Evolutionary conservation across 2,888 invertebrate genomes (phyloP).

Genomic region (Pseudeuparius sepicola): DNA sequence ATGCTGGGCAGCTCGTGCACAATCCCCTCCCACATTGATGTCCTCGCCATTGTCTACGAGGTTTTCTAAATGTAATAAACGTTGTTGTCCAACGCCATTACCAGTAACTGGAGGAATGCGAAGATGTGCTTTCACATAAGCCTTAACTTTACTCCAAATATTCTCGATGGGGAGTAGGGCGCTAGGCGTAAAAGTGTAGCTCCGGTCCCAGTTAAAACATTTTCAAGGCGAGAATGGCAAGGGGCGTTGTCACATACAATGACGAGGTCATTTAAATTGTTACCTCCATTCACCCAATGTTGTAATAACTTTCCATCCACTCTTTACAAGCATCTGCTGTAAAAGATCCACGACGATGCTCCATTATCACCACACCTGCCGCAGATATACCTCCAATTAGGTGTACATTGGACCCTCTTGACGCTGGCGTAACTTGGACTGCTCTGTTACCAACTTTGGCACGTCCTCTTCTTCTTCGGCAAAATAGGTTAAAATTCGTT

Average conservation of each 20-base stretch:
- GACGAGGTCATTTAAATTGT: constrained; percentile 17
- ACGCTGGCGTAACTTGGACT: constrained; percentile 17
- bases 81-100: constrained; percentile 16
- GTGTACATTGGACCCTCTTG: constrained; percentile 19
- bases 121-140: constrained; percentile 9
- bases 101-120: constrained; percentile 10
- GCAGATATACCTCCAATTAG: constrained; percentile 18
- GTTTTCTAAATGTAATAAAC: constrained; percentile 16
- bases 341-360: constrained; percentile 19
- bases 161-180: constrained; percentile 13
- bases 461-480: constrained; percentile 17
- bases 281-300: constrained; percentile 14
- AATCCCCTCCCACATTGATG: constrained; percentile 21
- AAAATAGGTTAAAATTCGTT: constrained; percentile 18
- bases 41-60: constrained; percentile 19
- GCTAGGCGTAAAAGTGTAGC: constrained; percentile 17
- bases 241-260: constrained; percentile 19
- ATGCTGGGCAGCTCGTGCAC: constrained; percentile 21
- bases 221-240: constrained; percentile 12
- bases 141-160: constrained; percentile 13
- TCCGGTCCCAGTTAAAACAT: constrained; percentile 1
- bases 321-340: constrained; percentile 15
- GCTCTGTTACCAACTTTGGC: constrained; percentile 15
- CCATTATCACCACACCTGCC: constrained; percentile 18
- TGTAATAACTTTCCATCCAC: constrained; percentile 11